phyloP scores from a whole-genome alignment of 2,888 invertebrate genomes.

The Flexamia atlantica region DNA sequence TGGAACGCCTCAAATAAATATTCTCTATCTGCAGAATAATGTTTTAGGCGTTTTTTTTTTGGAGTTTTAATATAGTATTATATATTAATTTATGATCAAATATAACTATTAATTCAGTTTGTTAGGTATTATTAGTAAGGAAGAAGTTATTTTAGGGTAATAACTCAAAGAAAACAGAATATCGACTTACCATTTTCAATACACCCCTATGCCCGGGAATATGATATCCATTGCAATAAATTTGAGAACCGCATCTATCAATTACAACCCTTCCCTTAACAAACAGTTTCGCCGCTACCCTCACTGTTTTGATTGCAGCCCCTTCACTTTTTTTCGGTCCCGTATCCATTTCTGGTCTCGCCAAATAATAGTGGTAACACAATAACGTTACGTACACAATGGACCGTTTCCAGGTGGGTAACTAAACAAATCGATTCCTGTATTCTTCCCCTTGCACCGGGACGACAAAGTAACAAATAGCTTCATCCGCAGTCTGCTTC shows the following conservation, averaged over 20 bases:
- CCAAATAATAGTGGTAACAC: not conserved
- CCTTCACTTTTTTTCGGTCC: not conserved
- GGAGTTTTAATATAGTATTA: too few relatives aligned
- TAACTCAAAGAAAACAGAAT: too few relatives aligned
- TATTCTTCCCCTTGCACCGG: not conserved
- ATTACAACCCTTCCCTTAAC: conserved; percentile 14
- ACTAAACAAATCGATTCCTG: not conserved
- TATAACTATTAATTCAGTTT: too few relatives aligned
- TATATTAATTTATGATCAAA: too few relatives aligned
- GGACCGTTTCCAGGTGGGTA: conserved; percentile 6
- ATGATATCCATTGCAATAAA: too few relatives aligned
- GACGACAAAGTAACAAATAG: not conserved
- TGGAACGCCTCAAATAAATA: too few relatives aligned
- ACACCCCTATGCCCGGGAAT: too few relatives aligned
- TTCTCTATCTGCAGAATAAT: too few relatives aligned
- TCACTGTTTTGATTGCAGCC: conserved; percentile 6
- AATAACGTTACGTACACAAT: conserved; percentile 1
- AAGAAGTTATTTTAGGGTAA: too few relatives aligned
- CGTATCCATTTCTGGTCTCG: conserved; percentile 5
- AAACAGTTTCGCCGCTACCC: not conserved
- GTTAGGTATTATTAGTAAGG: too few relatives aligned
- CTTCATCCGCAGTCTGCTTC: not conserved
- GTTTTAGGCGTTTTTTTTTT: too few relatives aligned
- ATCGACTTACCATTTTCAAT: too few relatives aligned
- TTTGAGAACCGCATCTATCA: not conserved